phyloP scores from a whole-genome alignment of 1,140 invertebrate species.

The Bombus sylvicola region DNA sequence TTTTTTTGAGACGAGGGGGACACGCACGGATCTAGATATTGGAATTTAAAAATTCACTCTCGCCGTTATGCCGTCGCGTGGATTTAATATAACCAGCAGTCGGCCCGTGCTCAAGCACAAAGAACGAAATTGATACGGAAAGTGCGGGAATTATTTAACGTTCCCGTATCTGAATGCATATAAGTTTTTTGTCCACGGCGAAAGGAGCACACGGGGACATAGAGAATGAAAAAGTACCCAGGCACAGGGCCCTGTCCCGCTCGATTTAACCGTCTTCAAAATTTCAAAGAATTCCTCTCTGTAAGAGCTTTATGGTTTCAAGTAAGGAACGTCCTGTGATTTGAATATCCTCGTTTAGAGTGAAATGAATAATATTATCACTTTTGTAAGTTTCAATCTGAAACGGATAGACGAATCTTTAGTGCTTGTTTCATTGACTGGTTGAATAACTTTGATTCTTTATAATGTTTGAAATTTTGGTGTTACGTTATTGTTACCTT shows the following conservation, averaged over 20 bases:
- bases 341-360: neutral
- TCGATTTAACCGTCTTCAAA: slow-evolving; percentile 14
- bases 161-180: slow-evolving; percentile 21
- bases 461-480: neutral
- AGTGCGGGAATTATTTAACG: slow-evolving; percentile 31
- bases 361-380: neutral
- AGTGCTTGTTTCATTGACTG: neutral
- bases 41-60: slow-evolving; percentile 43
- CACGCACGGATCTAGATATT: slow-evolving; percentile 24
- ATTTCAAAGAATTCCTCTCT: slow-evolving; percentile 1
- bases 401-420: neutral
- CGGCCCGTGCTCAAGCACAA: neutral
- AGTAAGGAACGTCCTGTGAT: neutral
- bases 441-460: no score
- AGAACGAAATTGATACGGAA: slow-evolving; percentile 35
- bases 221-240: slow-evolving; percentile 11
- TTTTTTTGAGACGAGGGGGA: no score
- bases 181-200: neutral
- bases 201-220: neutral
- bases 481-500: no score
- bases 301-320: neutral
- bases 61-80: slow-evolving; percentile 9
- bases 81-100: slow-evolving; percentile 35
- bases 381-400: neutral
- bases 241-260: neutral